Conservation (phyloP, 2,113 vertebrate species). For the Pomatorhinus ruficollis region DNA sequence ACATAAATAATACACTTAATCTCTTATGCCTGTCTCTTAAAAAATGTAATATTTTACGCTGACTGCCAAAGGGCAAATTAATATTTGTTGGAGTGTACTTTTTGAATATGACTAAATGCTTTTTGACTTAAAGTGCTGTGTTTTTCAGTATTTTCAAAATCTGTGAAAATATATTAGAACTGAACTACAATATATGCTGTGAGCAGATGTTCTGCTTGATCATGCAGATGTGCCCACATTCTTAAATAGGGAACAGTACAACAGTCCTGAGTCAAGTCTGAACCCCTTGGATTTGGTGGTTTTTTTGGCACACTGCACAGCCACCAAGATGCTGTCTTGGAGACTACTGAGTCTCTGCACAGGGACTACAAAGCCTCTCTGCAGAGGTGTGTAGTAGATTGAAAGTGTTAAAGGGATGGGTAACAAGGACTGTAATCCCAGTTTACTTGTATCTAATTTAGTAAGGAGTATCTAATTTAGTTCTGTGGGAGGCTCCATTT, state of each 20-base stretch:
- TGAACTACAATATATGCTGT: not conserved
- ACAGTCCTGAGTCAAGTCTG: not conserved
- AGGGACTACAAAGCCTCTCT: not conserved
- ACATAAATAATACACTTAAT: not conserved
- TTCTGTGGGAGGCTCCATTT: not conserved
- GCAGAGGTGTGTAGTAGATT: not conserved
- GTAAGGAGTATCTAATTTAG: not conserved
- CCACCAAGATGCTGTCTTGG: not conserved
- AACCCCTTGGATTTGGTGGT: not conserved
- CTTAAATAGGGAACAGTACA: not conserved
- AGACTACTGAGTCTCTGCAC: not conserved
- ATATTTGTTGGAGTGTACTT: not conserved
- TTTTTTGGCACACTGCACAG: not conserved
- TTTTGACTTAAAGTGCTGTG: not conserved
- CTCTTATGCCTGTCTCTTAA: not conserved
- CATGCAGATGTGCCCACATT: not conserved
- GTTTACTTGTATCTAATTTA: not conserved
- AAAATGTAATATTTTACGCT: not conserved
- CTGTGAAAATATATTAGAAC: not conserved
- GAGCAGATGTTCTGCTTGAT: not conserved
- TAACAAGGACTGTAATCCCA: not conserved
- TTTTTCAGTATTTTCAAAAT: not conserved
- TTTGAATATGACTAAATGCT: not conserved
- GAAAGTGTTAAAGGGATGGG: not conserved
- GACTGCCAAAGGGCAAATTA: not conserved